Base-by-base conservation (phyloP, 1,140 invertebrate species). In the Carcinoscorpius rotundicauda region DNA sequence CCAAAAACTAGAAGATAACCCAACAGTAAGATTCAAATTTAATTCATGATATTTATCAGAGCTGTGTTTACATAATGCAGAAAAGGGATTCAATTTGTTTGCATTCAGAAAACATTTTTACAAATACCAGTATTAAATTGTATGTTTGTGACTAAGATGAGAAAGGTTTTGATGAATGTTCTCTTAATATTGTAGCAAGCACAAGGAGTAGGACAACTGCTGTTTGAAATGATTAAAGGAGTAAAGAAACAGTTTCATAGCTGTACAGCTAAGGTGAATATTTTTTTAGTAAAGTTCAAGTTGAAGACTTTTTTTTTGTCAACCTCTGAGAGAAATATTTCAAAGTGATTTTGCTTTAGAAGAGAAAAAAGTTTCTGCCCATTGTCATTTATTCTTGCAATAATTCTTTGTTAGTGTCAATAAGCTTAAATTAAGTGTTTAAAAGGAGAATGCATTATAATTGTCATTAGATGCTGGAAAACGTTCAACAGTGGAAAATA, bases 151-250 rank as follows among this genome's bases (percentile, higher is more conserved):
- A 65, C 69, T 67, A 75, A 77, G 65, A 64, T 76, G 74, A 67
- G 6, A 50, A 51, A 29, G 53, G 6, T 65, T 58, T 58, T 60
- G 62, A 29, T 29, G 29, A 29, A 29, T 29, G 2, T 29, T 29
- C 29, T 29, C 29, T 29, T 29, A 2, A 29, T 29, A 29, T 29
- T 62, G 11, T 75, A 87, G 81, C 82, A 83, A 64, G 76, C 85
- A 48, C 72, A 78, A 56, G 92, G 92, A 8, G 87, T 88, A 76
- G 89, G 89, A 1, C 83, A 86, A 71, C 78, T 96, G 52, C 75
- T 95, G 55, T 95, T 91, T 79, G 88, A 95, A 81, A 85, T 92
- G 57, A 76, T 94, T 51, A 84, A 84, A 71, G 91, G 91, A 29
- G 84, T 89, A 5, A 78, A 84, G 57, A 83, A 86, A 5, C 86